Percentiles rank a stretch among this genome's conserved stretches.
These are phyloP conservation scores for Harmothoe impar DNA, from an alignment of 2,888 invertebrate species.

Conservation along the genomic window DNA sequence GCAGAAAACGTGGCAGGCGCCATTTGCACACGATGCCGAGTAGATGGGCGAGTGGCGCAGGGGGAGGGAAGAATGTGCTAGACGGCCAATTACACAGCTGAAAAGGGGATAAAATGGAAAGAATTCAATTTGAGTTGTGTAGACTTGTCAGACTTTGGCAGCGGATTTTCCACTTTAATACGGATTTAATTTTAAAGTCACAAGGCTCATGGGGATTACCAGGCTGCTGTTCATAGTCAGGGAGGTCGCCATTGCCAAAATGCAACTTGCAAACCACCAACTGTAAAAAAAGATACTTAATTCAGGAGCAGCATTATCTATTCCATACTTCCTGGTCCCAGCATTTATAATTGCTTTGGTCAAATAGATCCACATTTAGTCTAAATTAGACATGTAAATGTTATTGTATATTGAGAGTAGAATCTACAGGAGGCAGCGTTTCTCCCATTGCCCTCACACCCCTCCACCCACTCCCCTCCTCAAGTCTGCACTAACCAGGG, in stretches of 20 bases:
- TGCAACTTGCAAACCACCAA: too few relatives aligned
- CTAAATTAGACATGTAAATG: too few relatives aligned
- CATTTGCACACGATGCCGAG: not conserved
- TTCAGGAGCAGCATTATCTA: too few relatives aligned
- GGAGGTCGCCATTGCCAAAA: too few relatives aligned
- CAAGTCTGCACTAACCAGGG: not conserved
- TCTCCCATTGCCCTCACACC: not conserved
- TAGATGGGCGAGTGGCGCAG: not conserved
- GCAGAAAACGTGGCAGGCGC: conserved; percentile 52
- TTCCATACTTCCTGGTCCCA: too few relatives aligned
- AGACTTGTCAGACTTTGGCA: not conserved
- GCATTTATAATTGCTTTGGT: too few relatives aligned
- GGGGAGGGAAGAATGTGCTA: conserved; percentile 15
- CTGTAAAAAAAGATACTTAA: too few relatives aligned
- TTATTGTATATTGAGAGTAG: too few relatives aligned
- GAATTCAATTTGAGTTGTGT: not conserved
- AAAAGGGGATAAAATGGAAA: conserved; percentile 27
- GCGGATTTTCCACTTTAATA: not conserved
- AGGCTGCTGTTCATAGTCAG: too few relatives aligned
- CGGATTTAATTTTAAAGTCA: not conserved
- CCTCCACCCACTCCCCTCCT: conserved; percentile 4
- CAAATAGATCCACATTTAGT: too few relatives aligned
- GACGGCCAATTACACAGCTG: not conserved
- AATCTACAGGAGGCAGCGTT: not conserved
- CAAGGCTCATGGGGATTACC: not conserved